phyloP scores from a whole-genome alignment of 1,140 invertebrate genomes.

The Drosophila pectinifera region DNA sequence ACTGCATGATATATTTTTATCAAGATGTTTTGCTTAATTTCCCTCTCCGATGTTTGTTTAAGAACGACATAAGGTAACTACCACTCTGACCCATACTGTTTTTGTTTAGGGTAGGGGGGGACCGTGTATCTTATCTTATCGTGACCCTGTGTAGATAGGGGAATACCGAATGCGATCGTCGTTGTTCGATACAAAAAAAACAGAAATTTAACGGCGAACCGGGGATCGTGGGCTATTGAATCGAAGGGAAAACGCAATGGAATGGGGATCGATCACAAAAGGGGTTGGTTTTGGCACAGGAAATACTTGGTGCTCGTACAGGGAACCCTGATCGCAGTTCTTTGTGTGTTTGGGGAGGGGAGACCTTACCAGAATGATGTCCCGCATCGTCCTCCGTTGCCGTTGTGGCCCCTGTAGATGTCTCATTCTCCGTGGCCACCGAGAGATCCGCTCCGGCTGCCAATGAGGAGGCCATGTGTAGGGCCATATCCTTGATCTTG shows the following conservation, averaged over 20 bases:
- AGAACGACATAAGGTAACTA: constrained; percentile 4
- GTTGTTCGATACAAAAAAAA: constrained; percentile 21
- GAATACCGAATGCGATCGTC: constrained; percentile 30
- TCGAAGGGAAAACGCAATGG: constrained; percentile 7
- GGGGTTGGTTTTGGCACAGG: constrained; percentile 41
- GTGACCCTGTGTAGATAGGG: constrained; percentile 35
- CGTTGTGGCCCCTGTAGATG: constrained; percentile 25
- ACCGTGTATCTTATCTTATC: constrained; percentile 25
- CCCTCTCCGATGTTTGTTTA: neutral
- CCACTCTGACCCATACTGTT: constrained; percentile 13
- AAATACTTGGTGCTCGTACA: constrained; percentile 27
- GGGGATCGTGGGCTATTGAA: constrained; percentile 14
- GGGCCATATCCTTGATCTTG: constrained; percentile 72
- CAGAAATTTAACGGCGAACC: neutral
- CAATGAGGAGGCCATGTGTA: constrained; percentile 41
- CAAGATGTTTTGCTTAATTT: neutral
- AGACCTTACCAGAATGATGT: constrained; percentile 83
- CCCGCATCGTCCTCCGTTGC: constrained; percentile 79
- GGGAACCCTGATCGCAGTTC: neutral
- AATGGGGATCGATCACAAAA: constrained; percentile 7
- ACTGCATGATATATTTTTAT: neutral
- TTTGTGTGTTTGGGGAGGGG: neutral
- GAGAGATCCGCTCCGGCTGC: constrained; percentile 26
- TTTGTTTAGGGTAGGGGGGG: neutral
- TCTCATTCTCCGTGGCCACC: constrained; percentile 15